These are phyloP conservation scores for Phodopus roborovskii DNA, from an alignment of 2,113 vertebrate genomes.

Conservation along the genomic window DNA sequence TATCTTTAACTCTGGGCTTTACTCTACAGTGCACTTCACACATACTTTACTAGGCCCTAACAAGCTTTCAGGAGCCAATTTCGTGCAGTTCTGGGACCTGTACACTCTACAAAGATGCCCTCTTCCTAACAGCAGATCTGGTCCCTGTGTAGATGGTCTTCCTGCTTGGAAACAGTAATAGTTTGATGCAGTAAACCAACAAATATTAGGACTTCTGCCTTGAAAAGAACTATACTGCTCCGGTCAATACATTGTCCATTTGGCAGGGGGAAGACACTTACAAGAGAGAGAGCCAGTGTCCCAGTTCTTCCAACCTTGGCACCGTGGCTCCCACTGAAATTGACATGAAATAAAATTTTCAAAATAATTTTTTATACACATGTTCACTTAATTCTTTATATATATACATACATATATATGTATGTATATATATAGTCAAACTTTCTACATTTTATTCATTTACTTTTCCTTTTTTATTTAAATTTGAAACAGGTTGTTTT, in stretches of 20 bases:
- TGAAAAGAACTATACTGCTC: not conserved
- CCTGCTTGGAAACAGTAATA: not conserved
- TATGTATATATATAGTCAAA: too few relatives aligned
- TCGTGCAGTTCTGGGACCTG: not conserved
- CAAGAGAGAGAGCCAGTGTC: not conserved
- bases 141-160: not conserved
- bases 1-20: not conserved
- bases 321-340: not conserved
- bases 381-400: not conserved
- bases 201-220: not conserved
- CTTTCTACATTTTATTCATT: too few relatives aligned
- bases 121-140: not conserved
- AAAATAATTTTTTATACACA: not conserved
- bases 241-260: not conserved
- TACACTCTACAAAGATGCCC: not conserved
- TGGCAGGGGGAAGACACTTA: not conserved
- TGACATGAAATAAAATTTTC: conserved; percentile 2
- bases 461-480: too few relatives aligned
- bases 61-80: not conserved
- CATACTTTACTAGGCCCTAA: not conserved
- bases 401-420: too few relatives aligned
- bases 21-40: not conserved
- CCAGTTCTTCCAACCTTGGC: not conserved
- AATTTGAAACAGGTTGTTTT: too few relatives aligned
- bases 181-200: not conserved